A percentile compares a stretch with the other conserved stretches of the same genome.
Evolutionary conservation across 2,113 vertebrate species (phyloP).

Genomic region (Tricholaema leucomelas): DNA sequence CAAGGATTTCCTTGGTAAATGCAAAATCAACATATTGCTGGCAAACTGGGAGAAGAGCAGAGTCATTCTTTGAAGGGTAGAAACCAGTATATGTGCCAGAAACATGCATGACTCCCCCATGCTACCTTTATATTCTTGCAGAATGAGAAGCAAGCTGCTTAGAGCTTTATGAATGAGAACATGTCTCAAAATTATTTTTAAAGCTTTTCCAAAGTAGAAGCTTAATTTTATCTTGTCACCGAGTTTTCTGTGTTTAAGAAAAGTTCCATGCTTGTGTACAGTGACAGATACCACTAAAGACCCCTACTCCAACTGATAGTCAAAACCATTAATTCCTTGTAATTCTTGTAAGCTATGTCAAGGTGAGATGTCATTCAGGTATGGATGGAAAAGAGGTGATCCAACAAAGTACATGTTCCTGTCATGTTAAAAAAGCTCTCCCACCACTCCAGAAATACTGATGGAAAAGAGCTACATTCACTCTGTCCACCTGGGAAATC

Average conservation of each 20-base stretch:
- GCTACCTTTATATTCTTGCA: neutral
- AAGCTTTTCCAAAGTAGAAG: neutral
- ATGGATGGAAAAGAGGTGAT: neutral
- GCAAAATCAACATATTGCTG: neutral
- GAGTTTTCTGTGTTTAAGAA: neutral
- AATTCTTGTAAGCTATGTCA: neutral
- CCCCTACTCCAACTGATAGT: neutral
- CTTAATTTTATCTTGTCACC: neutral
- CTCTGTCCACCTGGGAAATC: neutral
- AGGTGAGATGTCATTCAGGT: neutral
- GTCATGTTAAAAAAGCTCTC: neutral
- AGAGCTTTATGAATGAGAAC: neutral
- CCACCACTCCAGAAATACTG: neutral
- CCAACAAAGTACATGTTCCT: neutral
- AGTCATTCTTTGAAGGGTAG: neutral
- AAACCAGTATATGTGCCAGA: neutral
- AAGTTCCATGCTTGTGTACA: neutral
- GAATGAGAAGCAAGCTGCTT: neutral
- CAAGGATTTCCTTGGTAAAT: neutral
- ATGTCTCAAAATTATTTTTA: neutral
- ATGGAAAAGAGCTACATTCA: neutral
- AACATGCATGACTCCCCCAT: neutral
- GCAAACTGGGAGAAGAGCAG: neutral
- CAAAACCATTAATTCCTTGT: neutral
- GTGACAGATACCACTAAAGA: neutral